Base-by-base conservation (phyloP, 1,140 invertebrate species). In the Ericerus pela region DNA sequence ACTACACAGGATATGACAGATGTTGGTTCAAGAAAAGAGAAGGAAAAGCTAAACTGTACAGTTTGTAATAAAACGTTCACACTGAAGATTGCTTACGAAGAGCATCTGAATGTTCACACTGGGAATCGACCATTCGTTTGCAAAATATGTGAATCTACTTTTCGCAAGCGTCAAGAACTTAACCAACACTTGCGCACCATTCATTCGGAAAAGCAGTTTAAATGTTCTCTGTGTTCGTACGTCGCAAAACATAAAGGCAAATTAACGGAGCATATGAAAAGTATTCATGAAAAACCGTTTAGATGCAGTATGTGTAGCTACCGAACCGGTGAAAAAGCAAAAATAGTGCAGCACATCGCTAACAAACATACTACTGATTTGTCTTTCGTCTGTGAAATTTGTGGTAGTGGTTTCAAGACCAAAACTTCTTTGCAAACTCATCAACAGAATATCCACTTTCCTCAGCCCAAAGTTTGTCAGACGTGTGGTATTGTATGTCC, bases 381-480 rank as follows among this genome's bases (percentile, higher is more conserved):
- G 16, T 79, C 79, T 2, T 81, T 72, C 61, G 62, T 70, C 12
- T 83, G 80, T 61, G 70, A 76, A 52, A 62, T 75, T 8, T 83
- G 80, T 63, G 69, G 73, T 2, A 72, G 72, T 52, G 60, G 70
- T 1, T 81, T 81, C 64, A 72, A 70, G 26, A 76, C 78, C 24
- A 74, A 75, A 58, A 74, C 72, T 1, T 73, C 73, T 0, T 62
- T 77, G 0, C 74, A 72, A 53, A 73, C 75, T 1, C 76, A 78
- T 57, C 71, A 70, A 60, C 63, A 70, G 2, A 59, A 56, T 31
- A 55, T 53, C 65, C 82, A 85, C 65, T 79, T 78, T 0, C 77
- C 77, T 4, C 79, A 83, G 56, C 74, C 79, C 56, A 79, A 81
- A 2, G 79, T 77, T 66, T 67, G 67, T 3, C 85, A 82, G 64